Conservation (phyloP, 2,797 vertebrate species). For the Jordanella pulchra region DNA sequence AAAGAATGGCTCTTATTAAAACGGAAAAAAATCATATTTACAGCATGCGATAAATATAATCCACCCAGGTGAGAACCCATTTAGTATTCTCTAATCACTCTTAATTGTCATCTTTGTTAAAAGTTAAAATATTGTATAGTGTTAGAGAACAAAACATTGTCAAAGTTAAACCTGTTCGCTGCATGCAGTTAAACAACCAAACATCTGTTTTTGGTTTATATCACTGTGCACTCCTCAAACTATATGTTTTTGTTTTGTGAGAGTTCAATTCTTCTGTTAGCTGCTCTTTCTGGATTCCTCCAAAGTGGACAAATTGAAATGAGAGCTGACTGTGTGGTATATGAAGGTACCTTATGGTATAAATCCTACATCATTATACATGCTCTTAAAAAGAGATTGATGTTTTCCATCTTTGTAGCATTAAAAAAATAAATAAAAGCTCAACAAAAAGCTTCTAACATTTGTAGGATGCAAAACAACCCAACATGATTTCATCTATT, state of each 20-base stretch:
- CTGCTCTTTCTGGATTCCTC: constrained; percentile 66
- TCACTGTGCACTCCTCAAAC: constrained; percentile 54
- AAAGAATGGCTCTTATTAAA: constrained; percentile 56
- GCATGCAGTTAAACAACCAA: constrained; percentile 50
- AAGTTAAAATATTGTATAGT: constrained; percentile 35
- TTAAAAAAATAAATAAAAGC: constrained; percentile 9
- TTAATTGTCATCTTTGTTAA: constrained; percentile 12
- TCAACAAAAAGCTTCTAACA: background rate
- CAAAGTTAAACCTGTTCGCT: constrained; percentile 40
- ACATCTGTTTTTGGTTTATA: constrained; percentile 36
- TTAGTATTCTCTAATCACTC: constrained; percentile 42
- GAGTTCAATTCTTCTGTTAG: constrained; percentile 61
- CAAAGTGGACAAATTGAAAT: constrained; percentile 31
- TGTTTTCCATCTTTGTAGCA: constrained; percentile 4
- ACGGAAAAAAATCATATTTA: constrained; percentile 54
- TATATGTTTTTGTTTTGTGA: constrained; percentile 35
- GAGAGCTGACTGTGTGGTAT: constrained; percentile 9
- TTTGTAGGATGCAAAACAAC: background rate
- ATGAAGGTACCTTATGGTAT: constrained; percentile 16
- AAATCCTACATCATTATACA: constrained; percentile 28
- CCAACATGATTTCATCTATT: background rate
- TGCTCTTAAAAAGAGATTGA: constrained; percentile 24
- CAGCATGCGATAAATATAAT: constrained; percentile 57
- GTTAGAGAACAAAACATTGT: constrained; percentile 40
- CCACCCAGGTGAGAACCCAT: constrained; percentile 47